phyloP scores from a whole-genome alignment of 2,888 invertebrate species.

The Erebia epiphron region DNA sequence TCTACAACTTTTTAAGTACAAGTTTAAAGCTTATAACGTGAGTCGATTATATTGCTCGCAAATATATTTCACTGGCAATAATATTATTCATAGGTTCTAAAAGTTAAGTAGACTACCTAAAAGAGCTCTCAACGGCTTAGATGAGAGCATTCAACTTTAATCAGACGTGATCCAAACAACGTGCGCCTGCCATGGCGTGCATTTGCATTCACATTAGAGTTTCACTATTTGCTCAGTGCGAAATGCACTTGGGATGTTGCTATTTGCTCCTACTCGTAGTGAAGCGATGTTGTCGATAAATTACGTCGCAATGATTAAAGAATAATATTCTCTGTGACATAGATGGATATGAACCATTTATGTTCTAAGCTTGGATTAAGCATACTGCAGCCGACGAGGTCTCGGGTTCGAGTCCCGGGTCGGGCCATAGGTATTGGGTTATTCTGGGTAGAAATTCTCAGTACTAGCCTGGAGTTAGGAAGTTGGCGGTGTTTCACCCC shows the following conservation, averaged over 20 bases:
- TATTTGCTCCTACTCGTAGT: slow-evolving; percentile 11
- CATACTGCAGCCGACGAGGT: too few relatives aligned
- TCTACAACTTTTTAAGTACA: too few relatives aligned
- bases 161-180: slow-evolving; percentile 39
- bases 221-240: slow-evolving; percentile 33
- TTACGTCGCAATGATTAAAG: background rate
- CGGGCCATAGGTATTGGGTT: too few relatives aligned
- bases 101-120: slow-evolving; percentile 14
- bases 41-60: background rate
- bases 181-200: slow-evolving; percentile 35
- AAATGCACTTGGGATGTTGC: slow-evolving; percentile 22
- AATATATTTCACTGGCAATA: background rate
- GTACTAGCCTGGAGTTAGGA: too few relatives aligned
- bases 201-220: slow-evolving; percentile 56
- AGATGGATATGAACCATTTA: too few relatives aligned
- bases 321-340: too few relatives aligned
- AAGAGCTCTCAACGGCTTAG: slow-evolving; percentile 35
- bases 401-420: too few relatives aligned
- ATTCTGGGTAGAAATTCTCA: too few relatives aligned
- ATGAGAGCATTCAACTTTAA: slow-evolving; percentile 39
- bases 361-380: too few relatives aligned
- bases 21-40: too few relatives aligned
- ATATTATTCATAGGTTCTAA: background rate
- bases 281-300: slow-evolving; percentile 4
- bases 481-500: too few relatives aligned